These are phyloP conservation scores for Glaucopsyche alexis DNA, from an alignment of 2,888 invertebrate species.

Conservation along the genomic window DNA sequence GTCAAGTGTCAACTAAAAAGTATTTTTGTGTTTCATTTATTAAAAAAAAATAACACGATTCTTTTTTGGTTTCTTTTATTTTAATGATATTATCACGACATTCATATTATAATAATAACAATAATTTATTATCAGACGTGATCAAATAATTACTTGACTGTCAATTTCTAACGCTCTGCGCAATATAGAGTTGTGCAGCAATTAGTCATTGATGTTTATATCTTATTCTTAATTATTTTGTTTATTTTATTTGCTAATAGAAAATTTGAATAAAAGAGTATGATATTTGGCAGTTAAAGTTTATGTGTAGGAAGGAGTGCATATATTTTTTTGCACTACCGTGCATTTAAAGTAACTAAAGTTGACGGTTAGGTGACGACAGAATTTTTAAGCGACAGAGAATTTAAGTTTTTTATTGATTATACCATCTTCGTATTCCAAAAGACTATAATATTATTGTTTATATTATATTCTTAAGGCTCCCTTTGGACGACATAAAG, in stretches of 20 bases:
- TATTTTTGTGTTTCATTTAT: neutral
- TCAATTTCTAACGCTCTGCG: neutral
- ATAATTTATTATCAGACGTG: neutral
- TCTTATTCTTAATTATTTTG: neutral
- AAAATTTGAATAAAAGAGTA: no score
- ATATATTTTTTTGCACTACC: no score
- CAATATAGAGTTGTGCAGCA: neutral
- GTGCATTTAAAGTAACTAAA: no score
- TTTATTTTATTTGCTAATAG: neutral
- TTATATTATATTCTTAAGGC: conserved; percentile 36
- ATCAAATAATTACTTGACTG: neutral
- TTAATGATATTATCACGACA: neutral
- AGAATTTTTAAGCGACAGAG: neutral
- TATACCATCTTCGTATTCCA: neutral
- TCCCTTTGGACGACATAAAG: conserved; percentile 50
- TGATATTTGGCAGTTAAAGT: no score
- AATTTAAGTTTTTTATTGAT: neutral
- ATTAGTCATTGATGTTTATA: no score
- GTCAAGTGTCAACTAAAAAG: neutral
- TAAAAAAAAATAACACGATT: neutral
- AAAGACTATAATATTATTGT: neutral
- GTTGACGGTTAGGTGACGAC: no score
- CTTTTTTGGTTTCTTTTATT: neutral
- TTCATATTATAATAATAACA: no score
- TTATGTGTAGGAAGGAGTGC: no score